A percentile compares a stretch with the other conserved stretches of the same genome.
phyloP scores from a whole-genome alignment of 2,797 vertebrate genomes.

The Galagoides demidoff region DNA sequence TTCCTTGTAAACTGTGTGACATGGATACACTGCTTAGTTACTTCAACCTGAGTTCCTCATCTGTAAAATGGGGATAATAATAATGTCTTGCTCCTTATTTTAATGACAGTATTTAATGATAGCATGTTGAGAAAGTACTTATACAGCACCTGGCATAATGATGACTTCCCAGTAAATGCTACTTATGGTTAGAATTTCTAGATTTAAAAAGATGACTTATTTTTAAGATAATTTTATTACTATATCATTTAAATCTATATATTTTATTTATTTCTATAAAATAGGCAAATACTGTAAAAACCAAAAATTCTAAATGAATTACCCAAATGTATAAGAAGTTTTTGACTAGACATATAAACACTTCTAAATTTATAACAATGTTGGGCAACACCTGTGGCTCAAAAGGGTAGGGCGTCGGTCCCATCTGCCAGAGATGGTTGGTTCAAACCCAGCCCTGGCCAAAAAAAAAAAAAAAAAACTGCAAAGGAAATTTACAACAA shows the following conservation, averaged over 20 bases:
- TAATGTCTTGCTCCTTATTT: neutral
- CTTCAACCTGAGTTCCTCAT: neutral
- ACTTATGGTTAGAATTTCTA: neutral
- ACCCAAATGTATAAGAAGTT: neutral
- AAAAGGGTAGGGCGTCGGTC: no score
- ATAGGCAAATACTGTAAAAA: neutral
- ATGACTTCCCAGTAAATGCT: neutral
- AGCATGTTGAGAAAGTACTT: neutral
- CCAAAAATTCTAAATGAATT: slow-evolving; percentile 30
- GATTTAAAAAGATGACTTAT: neutral
- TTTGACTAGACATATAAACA: neutral
- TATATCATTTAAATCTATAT: neutral
- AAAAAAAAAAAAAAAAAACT: no score
- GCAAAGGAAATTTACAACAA: neutral
- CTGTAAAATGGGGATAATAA: neutral
- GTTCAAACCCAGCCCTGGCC: no score
- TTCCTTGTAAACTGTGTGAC: neutral
- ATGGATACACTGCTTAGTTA: neutral
- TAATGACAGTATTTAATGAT: neutral
- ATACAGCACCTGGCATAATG: neutral
- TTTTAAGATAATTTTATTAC: slow-evolving; percentile 23
- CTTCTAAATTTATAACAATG: neutral
- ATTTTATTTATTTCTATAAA: neutral
- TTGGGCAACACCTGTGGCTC: neutral
- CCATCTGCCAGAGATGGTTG: no score